A percentile compares a stretch with the other conserved stretches of the same genome.
These are phyloP conservation scores for Pseudeuparius sepicola DNA, from an alignment of 2,888 invertebrate species.

Conservation along the genomic window DNA sequence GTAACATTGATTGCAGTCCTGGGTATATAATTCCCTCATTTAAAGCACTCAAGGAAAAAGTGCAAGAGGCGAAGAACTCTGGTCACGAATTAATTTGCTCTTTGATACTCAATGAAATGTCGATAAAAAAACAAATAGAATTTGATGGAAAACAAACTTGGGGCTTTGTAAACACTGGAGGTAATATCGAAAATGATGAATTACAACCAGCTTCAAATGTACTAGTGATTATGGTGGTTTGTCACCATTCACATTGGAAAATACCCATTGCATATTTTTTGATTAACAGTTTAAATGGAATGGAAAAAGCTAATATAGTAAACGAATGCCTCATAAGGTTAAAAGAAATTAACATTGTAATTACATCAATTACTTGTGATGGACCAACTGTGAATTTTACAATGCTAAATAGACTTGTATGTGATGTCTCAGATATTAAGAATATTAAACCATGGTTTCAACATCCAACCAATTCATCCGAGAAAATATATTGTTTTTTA, in stretches of 20 bases:
- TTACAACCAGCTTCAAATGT: conserved; percentile 21
- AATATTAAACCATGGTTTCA: conserved; percentile 9
- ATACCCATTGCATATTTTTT: conserved; percentile 24
- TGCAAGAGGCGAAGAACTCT: background rate
- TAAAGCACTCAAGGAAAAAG: conserved; percentile 3
- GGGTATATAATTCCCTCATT: conserved; percentile 8
- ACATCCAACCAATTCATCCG: conserved; percentile 6
- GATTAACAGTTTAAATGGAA: conserved; percentile 19
- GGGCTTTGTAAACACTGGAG: conserved; percentile 20
- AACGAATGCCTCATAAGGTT: conserved; percentile 15
- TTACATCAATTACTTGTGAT: conserved; percentile 21
- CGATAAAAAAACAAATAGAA: conserved; percentile 22
- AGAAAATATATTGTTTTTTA: conserved; percentile 12
- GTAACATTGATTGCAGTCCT: conserved; percentile 11
- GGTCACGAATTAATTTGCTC: conserved; percentile 14
- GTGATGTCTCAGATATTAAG: conserved; percentile 8
- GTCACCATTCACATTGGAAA: conserved; percentile 20
- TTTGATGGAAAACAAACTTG: conserved; percentile 18
- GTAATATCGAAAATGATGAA: conserved; percentile 12
- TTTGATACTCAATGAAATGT: conserved; percentile 22
- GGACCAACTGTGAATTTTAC: conserved; percentile 16
- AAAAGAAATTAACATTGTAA: conserved; percentile 12
- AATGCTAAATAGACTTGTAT: conserved; percentile 15
- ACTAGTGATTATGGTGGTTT: conserved; percentile 24
- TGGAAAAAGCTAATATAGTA: conserved; percentile 20